Conservation (phyloP, 2,888 invertebrate genomes). For the Agonum fuliginosum region DNA sequence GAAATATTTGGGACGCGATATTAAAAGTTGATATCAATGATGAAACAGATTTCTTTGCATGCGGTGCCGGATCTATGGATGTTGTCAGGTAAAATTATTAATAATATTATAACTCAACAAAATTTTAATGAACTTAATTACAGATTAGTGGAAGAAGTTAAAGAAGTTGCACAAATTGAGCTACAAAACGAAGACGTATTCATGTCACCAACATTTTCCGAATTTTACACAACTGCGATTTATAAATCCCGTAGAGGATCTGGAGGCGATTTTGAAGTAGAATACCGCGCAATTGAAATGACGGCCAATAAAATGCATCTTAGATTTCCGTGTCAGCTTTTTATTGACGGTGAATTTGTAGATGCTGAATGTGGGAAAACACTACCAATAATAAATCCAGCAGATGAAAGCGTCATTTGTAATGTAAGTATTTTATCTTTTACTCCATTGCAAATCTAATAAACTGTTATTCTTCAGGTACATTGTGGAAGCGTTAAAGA, state of each 20-base stretch:
- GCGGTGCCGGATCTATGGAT: slow-evolving; percentile 99
- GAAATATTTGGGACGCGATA: slow-evolving; percentile 89
- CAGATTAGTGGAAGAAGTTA: slow-evolving; percentile 92
- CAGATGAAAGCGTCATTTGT: slow-evolving; percentile 87
- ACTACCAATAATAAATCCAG: slow-evolving; percentile 86
- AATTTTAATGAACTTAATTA: neutral
- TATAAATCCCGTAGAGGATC: slow-evolving; percentile 79
- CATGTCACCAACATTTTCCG: slow-evolving; percentile 91
- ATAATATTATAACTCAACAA: slow-evolving; percentile 46
- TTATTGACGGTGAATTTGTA: slow-evolving; percentile 93
- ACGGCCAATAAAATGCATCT: slow-evolving; percentile 89
- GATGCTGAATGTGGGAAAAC: slow-evolving; percentile 82
- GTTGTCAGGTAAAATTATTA: slow-evolving; percentile 80
- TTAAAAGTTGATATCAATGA: slow-evolving; percentile 84
- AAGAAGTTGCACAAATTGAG: slow-evolving; percentile 84
- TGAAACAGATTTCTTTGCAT: slow-evolving; percentile 92
- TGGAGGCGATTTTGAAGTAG: slow-evolving; percentile 75
- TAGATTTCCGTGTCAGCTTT: slow-evolving; percentile 91
- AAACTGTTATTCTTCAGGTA: slow-evolving; percentile 72
- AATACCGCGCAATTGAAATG: slow-evolving; percentile 85
- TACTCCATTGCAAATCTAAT: too few relatives aligned
- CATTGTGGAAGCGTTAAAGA: slow-evolving; percentile 84
- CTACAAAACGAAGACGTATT: slow-evolving; percentile 94
- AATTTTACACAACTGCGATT: slow-evolving; percentile 84
- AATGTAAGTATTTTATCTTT: slow-evolving; percentile 72